phyloP scores from a whole-genome alignment of 2,113 vertebrate genomes.

The Thalassarche chlororhynchos region DNA sequence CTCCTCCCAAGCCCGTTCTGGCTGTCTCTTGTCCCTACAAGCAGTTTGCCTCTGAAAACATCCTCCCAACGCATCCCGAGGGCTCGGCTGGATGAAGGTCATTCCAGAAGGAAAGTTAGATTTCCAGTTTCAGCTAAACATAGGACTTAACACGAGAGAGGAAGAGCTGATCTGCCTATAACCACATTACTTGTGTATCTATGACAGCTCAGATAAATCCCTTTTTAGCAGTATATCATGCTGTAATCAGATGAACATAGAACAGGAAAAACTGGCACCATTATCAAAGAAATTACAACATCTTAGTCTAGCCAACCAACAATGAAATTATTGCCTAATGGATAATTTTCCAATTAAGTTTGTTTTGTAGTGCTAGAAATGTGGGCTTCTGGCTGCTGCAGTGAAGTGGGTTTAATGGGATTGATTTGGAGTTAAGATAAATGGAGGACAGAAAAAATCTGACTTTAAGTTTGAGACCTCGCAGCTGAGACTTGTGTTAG shows the following conservation, averaged over 20 bases:
- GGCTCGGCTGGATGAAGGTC: not conserved
- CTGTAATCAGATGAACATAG: not conserved
- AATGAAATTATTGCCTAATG: not conserved
- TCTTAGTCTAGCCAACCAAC: not conserved
- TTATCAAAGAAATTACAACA: slow-evolving; percentile 31
- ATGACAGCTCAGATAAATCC: not conserved
- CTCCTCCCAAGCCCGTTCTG: not conserved
- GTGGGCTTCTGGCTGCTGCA: not conserved
- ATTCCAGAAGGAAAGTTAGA: not conserved
- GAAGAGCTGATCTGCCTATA: not conserved
- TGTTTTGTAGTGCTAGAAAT: not conserved
- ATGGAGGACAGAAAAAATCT: not conserved
- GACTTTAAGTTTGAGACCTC: not conserved
- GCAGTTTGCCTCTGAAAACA: not conserved
- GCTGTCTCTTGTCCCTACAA: not conserved
- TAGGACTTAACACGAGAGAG: not conserved
- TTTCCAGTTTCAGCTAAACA: not conserved
- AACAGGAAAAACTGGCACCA: slow-evolving; percentile 1
- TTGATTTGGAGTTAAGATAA: not conserved
- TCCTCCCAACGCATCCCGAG: accelerated
- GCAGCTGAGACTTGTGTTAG: not conserved
- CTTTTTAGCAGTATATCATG: not conserved
- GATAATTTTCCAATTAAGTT: slow-evolving; percentile 16
- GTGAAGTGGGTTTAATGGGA: not conserved
- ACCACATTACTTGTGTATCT: not conserved